Percentiles rank a stretch among this genome's conserved stretches.
Evolutionary conservation across 2,888 invertebrate genomes (phyloP).

Genomic region (Stenchaetothrips biformis): DNA sequence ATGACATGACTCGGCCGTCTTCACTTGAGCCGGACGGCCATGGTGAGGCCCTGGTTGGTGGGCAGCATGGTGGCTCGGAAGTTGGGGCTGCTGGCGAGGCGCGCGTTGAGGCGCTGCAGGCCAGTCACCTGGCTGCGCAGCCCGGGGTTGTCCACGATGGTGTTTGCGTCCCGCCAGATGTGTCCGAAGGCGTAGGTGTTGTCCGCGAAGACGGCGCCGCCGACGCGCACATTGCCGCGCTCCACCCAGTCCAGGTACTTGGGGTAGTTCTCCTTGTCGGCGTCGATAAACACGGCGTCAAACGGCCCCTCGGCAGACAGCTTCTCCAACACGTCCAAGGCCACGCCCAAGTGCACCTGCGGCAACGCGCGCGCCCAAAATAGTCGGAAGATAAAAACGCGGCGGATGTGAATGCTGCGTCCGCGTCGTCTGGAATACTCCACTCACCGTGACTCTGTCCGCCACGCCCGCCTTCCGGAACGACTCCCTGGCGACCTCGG

Average conservation of each 20-base stretch:
- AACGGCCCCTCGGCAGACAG: neutral
- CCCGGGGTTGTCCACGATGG: constrained; percentile 11
- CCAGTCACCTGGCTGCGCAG: constrained; percentile 4
- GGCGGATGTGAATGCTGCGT: neutral
- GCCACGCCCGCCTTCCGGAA: constrained; percentile 11
- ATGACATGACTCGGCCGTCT: too few relatives aligned
- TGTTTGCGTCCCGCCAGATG: constrained; percentile 1
- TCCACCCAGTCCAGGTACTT: constrained; percentile 11
- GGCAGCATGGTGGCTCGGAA: constrained; percentile 3
- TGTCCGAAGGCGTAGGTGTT: constrained; percentile 11
- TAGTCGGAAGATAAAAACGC: neutral
- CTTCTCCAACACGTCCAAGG: neutral
- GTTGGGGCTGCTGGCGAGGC: constrained; percentile 15
- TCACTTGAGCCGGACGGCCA: constrained; percentile 3
- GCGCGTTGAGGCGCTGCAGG: neutral
- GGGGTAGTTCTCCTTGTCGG: constrained; percentile 20
- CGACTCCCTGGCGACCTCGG: constrained; percentile 6
- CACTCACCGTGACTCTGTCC: neutral
- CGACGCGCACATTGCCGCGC: neutral
- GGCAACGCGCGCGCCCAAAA: neutral
- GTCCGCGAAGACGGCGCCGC: constrained; percentile 11
- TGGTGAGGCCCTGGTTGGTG: constrained; percentile 22
- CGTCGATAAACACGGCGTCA: constrained; percentile 15
- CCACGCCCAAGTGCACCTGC: neutral
- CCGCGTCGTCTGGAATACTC: too few relatives aligned